A percentile compares a stretch with the other conserved stretches of the same genome.
Conservation (phyloP, 2,888 invertebrate genomes). For the Theodoxus fluviatilis region DNA sequence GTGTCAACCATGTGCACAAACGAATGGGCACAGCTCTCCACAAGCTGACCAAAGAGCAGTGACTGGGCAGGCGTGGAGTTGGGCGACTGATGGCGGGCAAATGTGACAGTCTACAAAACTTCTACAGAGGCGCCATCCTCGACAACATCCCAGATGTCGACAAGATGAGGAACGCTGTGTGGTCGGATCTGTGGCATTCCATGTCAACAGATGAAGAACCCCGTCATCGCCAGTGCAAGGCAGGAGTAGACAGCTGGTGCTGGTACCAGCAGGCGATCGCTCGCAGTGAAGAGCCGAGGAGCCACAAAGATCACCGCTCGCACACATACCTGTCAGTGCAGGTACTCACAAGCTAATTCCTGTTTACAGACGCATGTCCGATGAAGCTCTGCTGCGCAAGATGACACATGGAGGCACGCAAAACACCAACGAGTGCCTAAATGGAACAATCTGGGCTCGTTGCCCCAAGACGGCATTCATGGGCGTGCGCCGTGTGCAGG, state of each 20-base stretch:
- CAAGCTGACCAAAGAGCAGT: too few species aligned
- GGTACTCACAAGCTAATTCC: neutral
- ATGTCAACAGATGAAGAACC: neutral
- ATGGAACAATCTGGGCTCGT: too few species aligned
- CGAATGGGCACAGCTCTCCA: too few species aligned
- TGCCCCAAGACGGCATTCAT: slow-evolving; percentile 7
- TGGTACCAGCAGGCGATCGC: neutral
- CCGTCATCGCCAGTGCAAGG: neutral
- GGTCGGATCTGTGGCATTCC: neutral
- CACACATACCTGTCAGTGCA: neutral
- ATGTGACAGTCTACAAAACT: too few species aligned
- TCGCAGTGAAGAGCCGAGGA: neutral
- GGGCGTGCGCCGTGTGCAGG: neutral
- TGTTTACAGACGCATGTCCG: neutral
- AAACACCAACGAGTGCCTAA: too few species aligned
- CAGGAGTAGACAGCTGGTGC: slow-evolving; percentile 11
- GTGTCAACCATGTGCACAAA: too few species aligned
- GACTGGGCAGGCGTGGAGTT: too few species aligned
- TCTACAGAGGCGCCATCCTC: too few species aligned
- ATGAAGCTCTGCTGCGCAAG: neutral
- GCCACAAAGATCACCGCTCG: neutral
- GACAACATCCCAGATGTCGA: neutral
- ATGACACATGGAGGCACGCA: too few species aligned
- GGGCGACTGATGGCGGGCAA: too few species aligned
- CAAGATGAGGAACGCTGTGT: neutral